A percentile compares a stretch with the other conserved stretches of the same genome.
phyloP scores from a whole-genome alignment of 2,888 invertebrate genomes.

The Tipula lateralis region DNA sequence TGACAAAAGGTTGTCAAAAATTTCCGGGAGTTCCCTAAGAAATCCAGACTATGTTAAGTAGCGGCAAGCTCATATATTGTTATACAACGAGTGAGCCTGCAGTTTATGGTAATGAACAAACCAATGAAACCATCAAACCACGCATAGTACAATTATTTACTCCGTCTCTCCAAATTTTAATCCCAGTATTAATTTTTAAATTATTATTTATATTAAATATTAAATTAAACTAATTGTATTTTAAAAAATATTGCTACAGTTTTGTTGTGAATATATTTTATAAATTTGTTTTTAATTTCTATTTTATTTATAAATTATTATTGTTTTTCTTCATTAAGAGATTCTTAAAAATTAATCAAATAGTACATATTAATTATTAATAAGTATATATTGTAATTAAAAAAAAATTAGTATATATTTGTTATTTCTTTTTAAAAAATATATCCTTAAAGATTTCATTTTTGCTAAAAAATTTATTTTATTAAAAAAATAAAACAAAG shows the following conservation, averaged over 20 bases:
- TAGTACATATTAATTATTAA: neutral
- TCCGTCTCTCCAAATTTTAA: neutral
- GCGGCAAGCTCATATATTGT: too few species aligned
- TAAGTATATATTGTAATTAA: too few species aligned
- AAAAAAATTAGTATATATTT: neutral
- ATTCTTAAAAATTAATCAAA: neutral
- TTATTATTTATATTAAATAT: neutral
- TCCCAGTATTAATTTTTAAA: neutral
- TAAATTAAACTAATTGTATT: neutral
- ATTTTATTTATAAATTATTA: constrained; percentile 5
- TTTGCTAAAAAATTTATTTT: constrained; percentile 24
- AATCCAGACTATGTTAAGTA: too few species aligned
- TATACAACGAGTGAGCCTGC: too few species aligned
- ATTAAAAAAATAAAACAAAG: neutral
- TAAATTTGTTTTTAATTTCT: neutral
- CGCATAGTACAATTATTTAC: too few species aligned
- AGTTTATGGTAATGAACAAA: too few species aligned
- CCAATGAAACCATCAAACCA: too few species aligned
- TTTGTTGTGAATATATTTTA: neutral
- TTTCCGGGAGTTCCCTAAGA: too few species aligned
- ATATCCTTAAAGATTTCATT: neutral
- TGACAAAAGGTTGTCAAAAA: too few species aligned
- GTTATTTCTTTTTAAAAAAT: neutral
- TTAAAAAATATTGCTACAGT: constrained; percentile 15
- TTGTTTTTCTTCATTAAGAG: neutral